Base-by-base conservation (phyloP, 2,888 invertebrate genomes). In the Melanophora roralis region DNA sequence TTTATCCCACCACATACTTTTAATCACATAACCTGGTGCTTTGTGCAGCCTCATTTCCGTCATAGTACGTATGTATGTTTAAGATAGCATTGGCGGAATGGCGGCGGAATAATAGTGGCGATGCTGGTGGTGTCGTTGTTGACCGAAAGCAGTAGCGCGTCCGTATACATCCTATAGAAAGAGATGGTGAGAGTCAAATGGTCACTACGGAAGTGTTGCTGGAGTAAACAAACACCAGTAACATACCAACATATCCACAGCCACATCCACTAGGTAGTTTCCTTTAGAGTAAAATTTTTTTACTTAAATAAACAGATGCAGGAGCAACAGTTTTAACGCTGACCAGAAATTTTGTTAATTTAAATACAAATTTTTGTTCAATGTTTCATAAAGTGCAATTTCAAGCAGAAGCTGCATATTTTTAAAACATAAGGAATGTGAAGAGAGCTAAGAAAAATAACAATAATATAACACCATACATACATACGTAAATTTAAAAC, bases 221-320 rank as follows among this genome's bases (percentile, higher is more conserved):
- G 80, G 80, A 80, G 80, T 80, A 68, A 80, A 80, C 77, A 80
- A 80, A 80, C 80, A 80, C 80, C 80, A 80, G 77, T 77, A 77
- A 80, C 80, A 80, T 77, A 77, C 80, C 80, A 77, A 80, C 49
- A 81, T 78, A 78, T 81, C 78, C 81, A 78, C 72, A 67, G 69
- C 80, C 81, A 81, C 80, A 68, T 81, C 80, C 79, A 80, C 75
- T 75, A 45, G 53, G 14, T 27, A 45, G 45, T 55, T 53, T 23
- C 21, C 38, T 59, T 36, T 19, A 16, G 3, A 16, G 12, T 43
- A 53, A 11, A 45, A 27, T 34, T 34, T 7, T 53, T 43, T 12
- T 12, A 3, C 27, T 11, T 21, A 0, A 72, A 38, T 14, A 55
- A 49, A 9, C 45, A 57, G n/a, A 21, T 55, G 32, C 47, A 71